Base-by-base conservation (phyloP, 2,113 vertebrate species). In the Poecile atricapillus region DNA sequence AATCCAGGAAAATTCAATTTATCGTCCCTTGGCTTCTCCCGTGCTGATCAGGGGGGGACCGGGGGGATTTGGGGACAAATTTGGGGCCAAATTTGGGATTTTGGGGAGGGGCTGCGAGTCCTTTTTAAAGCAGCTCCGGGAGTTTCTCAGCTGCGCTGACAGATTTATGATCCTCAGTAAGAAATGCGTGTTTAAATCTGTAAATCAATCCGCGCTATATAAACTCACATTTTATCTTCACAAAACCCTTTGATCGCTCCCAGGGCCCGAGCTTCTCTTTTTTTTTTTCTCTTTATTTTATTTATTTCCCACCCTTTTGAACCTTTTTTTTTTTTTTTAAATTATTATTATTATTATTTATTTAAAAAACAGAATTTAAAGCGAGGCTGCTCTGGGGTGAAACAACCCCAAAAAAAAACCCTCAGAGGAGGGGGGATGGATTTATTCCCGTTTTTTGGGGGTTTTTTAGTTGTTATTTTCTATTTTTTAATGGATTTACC, bases 91-190 rank as follows among this genome's bases (percentile, higher is more conserved):
- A 39, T 39, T 39, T 39, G 11, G 39, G 39, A 39, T 39, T 39
- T 4, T 5, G 5, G 15, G 23, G 47, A 19, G 35, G 68, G 30
- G 21, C 9, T 18, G 6, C 53, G 89, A 90, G 64, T 83, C 55
- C 44, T 92, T 90, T 69, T 88, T 58, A 68, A 93, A 89, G 94
- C 58, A 4, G 68, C 43, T 33, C 33, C 94, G 96, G 97, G 97
- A 97, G 96, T 96, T 97, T 98, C 97, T 96, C 96, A 95, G 97
- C 80, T 63, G 95, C 97, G 94, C 92, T 98, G 98, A 98, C 98
- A 99, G 99, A 99, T 99, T 99, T 99, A 99, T 98, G 98, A 98
- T 97, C 97, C 73, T 93, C 98, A 98, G 98, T 98, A 99, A 98
- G 98, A 98, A 94, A 94, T 89, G 96, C 96, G 98, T 97, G 98